Conservation (phyloP, 2,797 vertebrate genomes). For the Rhinogobio ventralis region DNA sequence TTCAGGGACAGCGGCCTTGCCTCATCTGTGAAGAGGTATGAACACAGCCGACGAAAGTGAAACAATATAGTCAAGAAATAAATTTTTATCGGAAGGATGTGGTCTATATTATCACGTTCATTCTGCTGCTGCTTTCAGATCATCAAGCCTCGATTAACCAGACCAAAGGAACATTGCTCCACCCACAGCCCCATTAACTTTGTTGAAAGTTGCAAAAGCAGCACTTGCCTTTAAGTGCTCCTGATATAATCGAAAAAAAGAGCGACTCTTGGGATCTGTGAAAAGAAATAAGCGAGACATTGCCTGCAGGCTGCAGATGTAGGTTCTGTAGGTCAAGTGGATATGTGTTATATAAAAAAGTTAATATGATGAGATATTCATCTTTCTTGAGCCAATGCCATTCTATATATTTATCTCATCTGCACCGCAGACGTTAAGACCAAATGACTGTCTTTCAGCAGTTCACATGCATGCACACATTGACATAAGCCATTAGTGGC, state of each 20-base stretch:
- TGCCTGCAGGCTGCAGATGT: slow-evolving; percentile 45
- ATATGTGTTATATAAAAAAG: slow-evolving; percentile 3
- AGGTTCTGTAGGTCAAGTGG: slow-evolving; percentile 5
- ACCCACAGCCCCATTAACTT: slow-evolving; percentile 68
- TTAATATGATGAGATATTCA: slow-evolving; percentile 40
- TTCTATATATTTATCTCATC: slow-evolving; percentile 51
- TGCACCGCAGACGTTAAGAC: slow-evolving; percentile 19
- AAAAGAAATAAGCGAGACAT: neutral
- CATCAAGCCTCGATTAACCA: slow-evolving; percentile 58
- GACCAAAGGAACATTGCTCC: slow-evolving; percentile 58
- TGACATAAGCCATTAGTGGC: slow-evolving; percentile 45
- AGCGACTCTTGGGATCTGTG: slow-evolving; percentile 61
- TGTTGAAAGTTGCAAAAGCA: slow-evolving; percentile 74
- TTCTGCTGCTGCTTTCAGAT: slow-evolving; percentile 42
- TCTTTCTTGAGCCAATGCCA: slow-evolving; percentile 42
- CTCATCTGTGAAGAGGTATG: slow-evolving; percentile 55
- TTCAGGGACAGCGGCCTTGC: slow-evolving; percentile 53
- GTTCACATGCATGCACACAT: slow-evolving; percentile 16
- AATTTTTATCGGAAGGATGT: neutral
- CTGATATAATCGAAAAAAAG: slow-evolving; percentile 72
- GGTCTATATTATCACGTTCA: slow-evolving; percentile 38
- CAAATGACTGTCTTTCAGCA: neutral
- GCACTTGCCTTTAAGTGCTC: slow-evolving; percentile 74
- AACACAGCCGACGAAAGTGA: neutral
- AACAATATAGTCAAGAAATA: neutral